Evolutionary conservation across 2,888 invertebrate species (phyloP).

Genomic region (Xestia ashworthii): DNA sequence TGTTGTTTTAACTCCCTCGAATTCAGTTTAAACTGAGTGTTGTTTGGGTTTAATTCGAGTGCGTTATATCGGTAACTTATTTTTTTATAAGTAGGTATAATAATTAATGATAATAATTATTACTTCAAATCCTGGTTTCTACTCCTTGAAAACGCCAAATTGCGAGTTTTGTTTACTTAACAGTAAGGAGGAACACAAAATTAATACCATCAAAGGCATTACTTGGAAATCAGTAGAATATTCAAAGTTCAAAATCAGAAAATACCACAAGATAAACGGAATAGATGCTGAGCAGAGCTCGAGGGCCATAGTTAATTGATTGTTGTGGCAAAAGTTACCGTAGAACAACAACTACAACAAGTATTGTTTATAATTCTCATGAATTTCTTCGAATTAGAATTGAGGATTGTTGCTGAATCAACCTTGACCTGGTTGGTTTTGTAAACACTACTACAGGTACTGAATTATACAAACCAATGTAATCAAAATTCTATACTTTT

Average conservation of each 20-base stretch:
- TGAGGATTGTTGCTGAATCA: background rate
- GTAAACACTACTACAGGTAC: background rate
- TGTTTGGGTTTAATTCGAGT: too few relatives aligned
- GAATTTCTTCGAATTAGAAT: background rate
- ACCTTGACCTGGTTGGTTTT: background rate
- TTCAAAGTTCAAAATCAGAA: slow-evolving; percentile 7
- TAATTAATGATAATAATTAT: too few relatives aligned
- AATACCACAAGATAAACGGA: background rate
- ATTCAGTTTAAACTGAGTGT: too few relatives aligned
- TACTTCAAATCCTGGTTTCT: background rate
- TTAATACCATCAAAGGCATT: slow-evolving; percentile 5
- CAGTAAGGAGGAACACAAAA: background rate
- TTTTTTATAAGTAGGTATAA: too few relatives aligned
- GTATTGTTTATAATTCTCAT: slow-evolving; percentile 17
- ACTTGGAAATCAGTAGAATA: background rate
- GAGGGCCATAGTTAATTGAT: background rate
- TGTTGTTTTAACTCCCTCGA: too few relatives aligned
- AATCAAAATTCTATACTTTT: background rate
- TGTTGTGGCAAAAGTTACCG: slow-evolving; percentile 6
- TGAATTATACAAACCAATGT: background rate
- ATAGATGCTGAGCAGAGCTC: background rate
- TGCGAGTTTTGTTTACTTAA: background rate
- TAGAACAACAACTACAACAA: slow-evolving; percentile 22
- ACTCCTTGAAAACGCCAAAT: background rate
- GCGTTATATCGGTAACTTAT: too few relatives aligned